Evolutionary conservation across 2,113 vertebrate genomes (phyloP).

Genomic region (Chionis minor): DNA sequence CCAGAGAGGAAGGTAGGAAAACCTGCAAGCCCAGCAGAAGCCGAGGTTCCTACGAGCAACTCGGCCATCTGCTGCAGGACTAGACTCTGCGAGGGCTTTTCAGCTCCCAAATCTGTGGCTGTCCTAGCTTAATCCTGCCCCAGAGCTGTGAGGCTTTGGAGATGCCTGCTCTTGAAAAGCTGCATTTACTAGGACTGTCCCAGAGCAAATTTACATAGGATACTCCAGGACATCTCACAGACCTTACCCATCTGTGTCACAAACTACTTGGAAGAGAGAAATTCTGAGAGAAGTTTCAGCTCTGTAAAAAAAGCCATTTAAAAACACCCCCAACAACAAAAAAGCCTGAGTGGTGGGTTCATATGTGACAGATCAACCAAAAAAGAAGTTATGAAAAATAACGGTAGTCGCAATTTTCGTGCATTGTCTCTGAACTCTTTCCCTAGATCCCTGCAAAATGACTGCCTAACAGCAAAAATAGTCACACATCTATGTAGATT

Average conservation of each 20-base stretch:
- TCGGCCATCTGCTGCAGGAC: neutral
- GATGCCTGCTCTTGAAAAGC: neutral
- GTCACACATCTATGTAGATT: neutral
- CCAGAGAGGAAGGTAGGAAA: neutral
- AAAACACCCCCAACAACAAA: neutral
- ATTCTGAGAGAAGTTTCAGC: neutral
- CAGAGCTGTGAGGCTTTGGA: neutral
- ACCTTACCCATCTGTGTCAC: neutral
- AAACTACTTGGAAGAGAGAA: neutral
- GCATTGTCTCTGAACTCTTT: neutral
- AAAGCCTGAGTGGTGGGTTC: neutral
- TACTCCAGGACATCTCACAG: neutral
- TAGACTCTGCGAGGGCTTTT: neutral
- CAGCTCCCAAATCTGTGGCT: neutral
- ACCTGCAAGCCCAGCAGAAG: neutral
- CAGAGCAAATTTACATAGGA: neutral
- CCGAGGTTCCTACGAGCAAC: accelerated
- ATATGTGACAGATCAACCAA: neutral
- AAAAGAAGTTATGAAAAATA: neutral
- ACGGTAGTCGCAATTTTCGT: neutral
- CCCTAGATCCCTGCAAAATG: neutral
- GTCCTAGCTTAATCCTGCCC: neutral
- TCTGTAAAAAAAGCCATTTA: neutral
- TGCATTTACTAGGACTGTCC: neutral
- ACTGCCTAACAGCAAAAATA: neutral